Conservation (phyloP, 2,113 vertebrate genomes). For the Sphyrna mokarran region DNA sequence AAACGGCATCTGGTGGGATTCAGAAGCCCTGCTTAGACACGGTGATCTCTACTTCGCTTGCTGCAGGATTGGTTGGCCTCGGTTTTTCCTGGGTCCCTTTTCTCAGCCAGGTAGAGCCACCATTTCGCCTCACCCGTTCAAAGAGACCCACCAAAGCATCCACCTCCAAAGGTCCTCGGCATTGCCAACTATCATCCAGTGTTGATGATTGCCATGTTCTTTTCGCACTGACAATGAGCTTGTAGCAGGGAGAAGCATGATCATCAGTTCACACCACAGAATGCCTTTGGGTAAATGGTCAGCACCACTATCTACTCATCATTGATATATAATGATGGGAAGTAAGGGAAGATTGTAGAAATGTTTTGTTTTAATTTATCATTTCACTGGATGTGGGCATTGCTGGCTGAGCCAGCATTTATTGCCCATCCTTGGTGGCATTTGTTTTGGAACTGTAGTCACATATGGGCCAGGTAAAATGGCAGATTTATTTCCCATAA, state of each 20-base stretch:
- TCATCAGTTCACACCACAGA: background rate
- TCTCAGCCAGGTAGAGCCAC: background rate
- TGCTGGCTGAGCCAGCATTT: too few relatives aligned
- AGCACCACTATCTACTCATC: background rate
- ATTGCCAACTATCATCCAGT: background rate
- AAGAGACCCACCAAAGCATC: background rate
- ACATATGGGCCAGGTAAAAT: too few relatives aligned
- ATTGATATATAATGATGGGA: background rate
- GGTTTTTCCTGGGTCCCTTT: background rate
- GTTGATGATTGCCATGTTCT: background rate
- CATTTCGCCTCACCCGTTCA: background rate
- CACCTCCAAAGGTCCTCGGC: background rate
- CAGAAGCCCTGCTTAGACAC: too few relatives aligned
- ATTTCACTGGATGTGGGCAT: too few relatives aligned
- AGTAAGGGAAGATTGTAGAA: background rate
- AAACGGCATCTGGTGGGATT: too few relatives aligned
- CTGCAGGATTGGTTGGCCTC: background rate
- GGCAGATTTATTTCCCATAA: too few relatives aligned
- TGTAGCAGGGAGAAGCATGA: background rate
- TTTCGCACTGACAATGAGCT: background rate
- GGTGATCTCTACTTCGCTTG: too few relatives aligned
- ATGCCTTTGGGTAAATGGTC: too few relatives aligned
- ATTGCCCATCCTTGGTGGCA: too few relatives aligned
- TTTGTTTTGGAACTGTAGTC: too few relatives aligned
- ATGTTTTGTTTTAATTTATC: too few relatives aligned